A percentile compares a stretch with the other conserved stretches of the same genome.
phyloP scores from a whole-genome alignment of 2,888 invertebrate genomes.

The Bhutanitis thaidina region DNA sequence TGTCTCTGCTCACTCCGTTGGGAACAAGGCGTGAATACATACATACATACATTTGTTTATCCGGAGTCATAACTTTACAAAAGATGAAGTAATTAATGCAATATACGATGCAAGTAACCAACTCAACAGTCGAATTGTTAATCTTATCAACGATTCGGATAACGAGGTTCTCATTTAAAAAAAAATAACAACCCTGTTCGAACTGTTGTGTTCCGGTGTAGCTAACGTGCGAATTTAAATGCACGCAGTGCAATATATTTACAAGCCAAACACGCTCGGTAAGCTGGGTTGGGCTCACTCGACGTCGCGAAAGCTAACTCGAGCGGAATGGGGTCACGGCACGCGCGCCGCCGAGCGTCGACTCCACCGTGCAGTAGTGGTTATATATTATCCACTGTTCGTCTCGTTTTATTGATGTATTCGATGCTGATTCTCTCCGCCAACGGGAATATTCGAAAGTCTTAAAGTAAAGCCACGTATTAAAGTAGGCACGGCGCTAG shows the following conservation, averaged over 20 bases:
- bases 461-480: no score
- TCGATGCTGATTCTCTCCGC: neutral
- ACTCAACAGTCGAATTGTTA: no score
- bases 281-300: constrained; percentile 27
- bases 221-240: constrained; percentile 14
- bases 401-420: constrained; percentile 1
- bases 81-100: no score
- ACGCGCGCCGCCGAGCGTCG: constrained; percentile 21
- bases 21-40: no score
- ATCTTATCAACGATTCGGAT: no score
- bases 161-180: neutral
- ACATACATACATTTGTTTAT: no score
- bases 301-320: constrained; percentile 23
- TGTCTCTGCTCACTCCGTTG: no score
- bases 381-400: constrained; percentile 1
- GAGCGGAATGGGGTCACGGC: constrained; percentile 36
- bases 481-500: no score
- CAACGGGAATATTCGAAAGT: no score
- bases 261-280: constrained; percentile 5
- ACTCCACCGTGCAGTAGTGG: constrained; percentile 25
- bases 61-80: no score
- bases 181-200: neutral
- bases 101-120: no score
- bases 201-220: constrained; percentile 1
- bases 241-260: constrained; percentile 17